Evolutionary conservation across 1,140 invertebrate genomes (phyloP).

Genomic region (Daktulosphaira vitifoliae): DNA sequence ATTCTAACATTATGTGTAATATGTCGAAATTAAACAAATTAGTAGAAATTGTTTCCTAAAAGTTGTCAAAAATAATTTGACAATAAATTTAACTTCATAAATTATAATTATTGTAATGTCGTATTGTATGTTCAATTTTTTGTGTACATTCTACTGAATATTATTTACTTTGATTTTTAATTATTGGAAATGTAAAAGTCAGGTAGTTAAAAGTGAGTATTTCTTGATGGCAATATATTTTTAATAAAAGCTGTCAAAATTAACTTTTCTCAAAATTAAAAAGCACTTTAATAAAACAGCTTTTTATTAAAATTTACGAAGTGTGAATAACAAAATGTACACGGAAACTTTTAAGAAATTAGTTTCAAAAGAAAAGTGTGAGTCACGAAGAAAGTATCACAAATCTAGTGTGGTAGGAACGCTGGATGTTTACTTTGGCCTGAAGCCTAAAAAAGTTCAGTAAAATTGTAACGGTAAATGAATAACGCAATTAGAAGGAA

Average conservation of each 20-base stretch:
- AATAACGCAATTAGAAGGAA: slow-evolving; percentile 29
- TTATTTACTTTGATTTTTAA: too few species aligned
- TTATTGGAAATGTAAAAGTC: too few species aligned
- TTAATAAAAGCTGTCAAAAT: background rate
- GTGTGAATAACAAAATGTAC: slow-evolving; percentile 18
- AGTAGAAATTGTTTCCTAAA: background rate
- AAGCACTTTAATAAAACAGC: slow-evolving; percentile 16
- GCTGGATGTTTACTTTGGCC: slow-evolving; percentile 13
- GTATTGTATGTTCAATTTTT: too few species aligned
- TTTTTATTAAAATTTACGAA: slow-evolving; percentile 8
- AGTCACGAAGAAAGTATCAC: background rate
- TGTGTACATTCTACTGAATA: too few species aligned
- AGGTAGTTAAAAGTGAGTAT: too few species aligned
- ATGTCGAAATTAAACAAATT: background rate
- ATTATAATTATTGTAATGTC: too few species aligned
- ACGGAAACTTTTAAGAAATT: slow-evolving; percentile 29
- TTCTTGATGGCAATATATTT: too few species aligned
- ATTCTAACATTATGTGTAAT: too few species aligned
- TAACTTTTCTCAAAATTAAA: too few species aligned
- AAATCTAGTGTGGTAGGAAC: background rate
- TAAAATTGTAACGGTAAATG: slow-evolving; percentile 23
- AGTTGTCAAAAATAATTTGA: too few species aligned
- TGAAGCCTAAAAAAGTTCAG: slow-evolving; percentile 22
- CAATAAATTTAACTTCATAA: too few species aligned
- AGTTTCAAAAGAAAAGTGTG: slow-evolving; percentile 8